Percentiles rank a stretch among this genome's conserved stretches.
phyloP scores from a whole-genome alignment of 1,140 invertebrate genomes.

The Myzus persicae region DNA sequence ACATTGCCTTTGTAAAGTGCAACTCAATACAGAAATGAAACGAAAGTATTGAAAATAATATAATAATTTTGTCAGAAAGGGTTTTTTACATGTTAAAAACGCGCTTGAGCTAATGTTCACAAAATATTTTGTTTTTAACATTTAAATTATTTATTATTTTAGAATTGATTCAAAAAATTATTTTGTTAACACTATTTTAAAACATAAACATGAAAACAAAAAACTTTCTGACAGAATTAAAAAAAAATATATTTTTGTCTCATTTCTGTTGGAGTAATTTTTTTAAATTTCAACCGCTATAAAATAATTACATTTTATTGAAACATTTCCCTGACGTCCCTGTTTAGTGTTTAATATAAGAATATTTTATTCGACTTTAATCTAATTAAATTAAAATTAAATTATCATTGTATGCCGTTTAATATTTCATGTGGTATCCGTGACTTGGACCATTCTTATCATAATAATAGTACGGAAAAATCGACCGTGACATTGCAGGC shows the following conservation, averaged over 20 bases:
- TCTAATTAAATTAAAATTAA: neutral
- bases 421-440: neutral
- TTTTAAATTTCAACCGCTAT: neutral
- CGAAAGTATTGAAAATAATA: neutral
- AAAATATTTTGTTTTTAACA: neutral
- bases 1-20: neutral
- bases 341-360: neutral
- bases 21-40: neutral
- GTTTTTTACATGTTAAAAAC: neutral
- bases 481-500: neutral
- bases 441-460: neutral
- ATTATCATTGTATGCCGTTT: neutral
- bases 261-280: neutral
- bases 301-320: neutral
- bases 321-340: neutral
- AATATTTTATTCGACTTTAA: neutral
- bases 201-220: neutral
- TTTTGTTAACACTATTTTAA: neutral
- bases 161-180: conserved; percentile 1
- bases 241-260: neutral
- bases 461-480: too few relatives aligned
- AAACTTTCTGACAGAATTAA: neutral
- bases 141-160: neutral
- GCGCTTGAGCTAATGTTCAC: neutral
- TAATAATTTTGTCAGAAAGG: neutral